These are phyloP conservation scores for Paradoxurus hermaphroditus DNA, from an alignment of 2,113 vertebrate species.

Conservation along the genomic window DNA sequence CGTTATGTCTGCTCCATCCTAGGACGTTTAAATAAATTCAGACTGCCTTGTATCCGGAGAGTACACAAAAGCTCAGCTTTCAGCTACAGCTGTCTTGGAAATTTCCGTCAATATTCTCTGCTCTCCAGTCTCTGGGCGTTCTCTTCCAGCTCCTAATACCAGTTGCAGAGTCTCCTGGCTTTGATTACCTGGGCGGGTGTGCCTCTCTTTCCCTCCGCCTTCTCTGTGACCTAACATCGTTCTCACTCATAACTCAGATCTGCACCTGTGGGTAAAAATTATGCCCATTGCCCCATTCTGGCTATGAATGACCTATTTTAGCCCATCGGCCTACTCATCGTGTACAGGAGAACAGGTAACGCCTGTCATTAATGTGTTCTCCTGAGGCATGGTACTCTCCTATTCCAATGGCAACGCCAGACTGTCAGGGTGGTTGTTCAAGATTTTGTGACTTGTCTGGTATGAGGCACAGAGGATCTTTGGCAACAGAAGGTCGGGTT, in stretches of 20 bases:
- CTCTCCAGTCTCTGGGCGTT: not conserved
- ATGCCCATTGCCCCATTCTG: not conserved
- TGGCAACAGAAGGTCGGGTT: not conserved
- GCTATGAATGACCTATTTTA: not conserved
- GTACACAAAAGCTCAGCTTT: not conserved
- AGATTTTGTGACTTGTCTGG: not conserved
- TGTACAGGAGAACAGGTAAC: not conserved
- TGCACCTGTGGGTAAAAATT: not conserved
- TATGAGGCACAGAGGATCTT: not conserved
- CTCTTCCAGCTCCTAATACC: not conserved
- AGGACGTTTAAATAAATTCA: not conserved
- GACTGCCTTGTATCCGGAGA: not conserved
- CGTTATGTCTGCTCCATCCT: not conserved
- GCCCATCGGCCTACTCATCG: not conserved
- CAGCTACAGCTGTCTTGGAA: not conserved
- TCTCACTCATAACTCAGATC: not conserved
- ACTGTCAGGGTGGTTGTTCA: not conserved
- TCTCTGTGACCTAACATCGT: not conserved
- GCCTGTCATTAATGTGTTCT: not conserved
- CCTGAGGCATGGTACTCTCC: not conserved
- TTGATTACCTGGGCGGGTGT: not conserved
- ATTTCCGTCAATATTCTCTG: not conserved
- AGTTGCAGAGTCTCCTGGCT: not conserved
- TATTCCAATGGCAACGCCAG: not conserved
- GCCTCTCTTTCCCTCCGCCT: not conserved